Evolutionary conservation across 1,140 invertebrate genomes (phyloP).

Genomic region (Drosophila bocki): DNA sequence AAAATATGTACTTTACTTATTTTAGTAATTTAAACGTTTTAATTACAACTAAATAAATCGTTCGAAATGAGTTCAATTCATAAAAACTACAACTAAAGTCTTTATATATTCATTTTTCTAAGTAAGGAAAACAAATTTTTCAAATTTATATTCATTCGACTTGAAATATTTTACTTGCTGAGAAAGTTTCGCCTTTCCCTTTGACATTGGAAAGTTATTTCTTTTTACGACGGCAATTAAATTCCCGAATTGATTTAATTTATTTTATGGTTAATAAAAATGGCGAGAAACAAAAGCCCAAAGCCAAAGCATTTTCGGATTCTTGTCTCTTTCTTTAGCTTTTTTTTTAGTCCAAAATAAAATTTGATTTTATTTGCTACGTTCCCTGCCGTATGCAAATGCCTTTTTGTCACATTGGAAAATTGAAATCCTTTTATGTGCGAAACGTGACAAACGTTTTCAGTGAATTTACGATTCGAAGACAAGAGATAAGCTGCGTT

Average conservation of each 20-base stretch:
- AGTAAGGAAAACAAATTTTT: neutral
- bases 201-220: conserved; percentile 37
- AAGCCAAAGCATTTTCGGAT: conserved; percentile 38
- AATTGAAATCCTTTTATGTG: conserved; percentile 83
- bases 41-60: too few species aligned
- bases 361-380: conserved; percentile 75
- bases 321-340: neutral
- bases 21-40: too few species aligned
- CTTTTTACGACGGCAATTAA: conserved; percentile 80
- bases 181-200: conserved; percentile 24
- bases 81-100: neutral
- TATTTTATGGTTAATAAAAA: conserved; percentile 83
- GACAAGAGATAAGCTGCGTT: conserved; percentile 7
- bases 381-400: conserved; percentile 67
- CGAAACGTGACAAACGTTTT: conserved; percentile 78
- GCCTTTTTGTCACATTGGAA: conserved; percentile 77
- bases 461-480: conserved; percentile 59
- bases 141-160: conserved; percentile 28
- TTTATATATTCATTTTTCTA: conserved; percentile 1
- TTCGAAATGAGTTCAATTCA: too few species aligned
- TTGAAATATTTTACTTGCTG: conserved; percentile 4
- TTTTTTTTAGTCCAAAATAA: conserved; percentile 58
- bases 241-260: conserved; percentile 81
- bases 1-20: too few species aligned
- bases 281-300: conserved; percentile 37